Evolutionary conservation across 2,888 invertebrate genomes (phyloP).

Genomic region (Pyralis farinalis): DNA sequence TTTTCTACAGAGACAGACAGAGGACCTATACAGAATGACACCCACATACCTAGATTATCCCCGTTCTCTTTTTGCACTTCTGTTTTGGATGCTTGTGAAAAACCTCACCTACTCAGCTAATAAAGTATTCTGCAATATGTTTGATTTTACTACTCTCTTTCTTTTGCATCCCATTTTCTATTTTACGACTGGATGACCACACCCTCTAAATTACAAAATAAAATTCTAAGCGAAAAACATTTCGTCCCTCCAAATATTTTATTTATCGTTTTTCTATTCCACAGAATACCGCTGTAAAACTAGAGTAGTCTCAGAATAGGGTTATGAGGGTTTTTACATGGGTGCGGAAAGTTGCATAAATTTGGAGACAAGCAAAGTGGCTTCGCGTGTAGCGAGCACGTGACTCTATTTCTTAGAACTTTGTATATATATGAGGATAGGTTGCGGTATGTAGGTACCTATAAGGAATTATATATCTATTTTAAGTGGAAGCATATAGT

Average conservation of each 20-base stretch:
- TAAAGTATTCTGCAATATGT: neutral
- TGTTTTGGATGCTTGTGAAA: no score
- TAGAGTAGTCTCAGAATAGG: constrained; percentile 17
- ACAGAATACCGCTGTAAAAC: constrained; percentile 11
- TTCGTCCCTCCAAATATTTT: neutral
- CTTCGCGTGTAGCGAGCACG: constrained; percentile 58
- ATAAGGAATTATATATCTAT: no score
- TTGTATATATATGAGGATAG: constrained; percentile 11
- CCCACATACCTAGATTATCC: no score
- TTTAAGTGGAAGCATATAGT: no score
- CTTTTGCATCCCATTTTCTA: neutral
- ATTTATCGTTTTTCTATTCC: constrained; percentile 6
- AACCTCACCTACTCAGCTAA: no score
- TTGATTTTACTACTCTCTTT: neutral
- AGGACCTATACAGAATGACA: no score
- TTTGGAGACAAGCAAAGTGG: constrained; percentile 62
- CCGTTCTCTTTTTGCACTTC: no score
- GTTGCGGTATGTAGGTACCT: no score
- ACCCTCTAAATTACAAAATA: neutral
- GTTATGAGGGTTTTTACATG: constrained; percentile 33
- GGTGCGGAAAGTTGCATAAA: constrained; percentile 54
- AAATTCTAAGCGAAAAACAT: neutral
- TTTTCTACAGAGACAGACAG: no score
- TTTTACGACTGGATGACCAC: no score
- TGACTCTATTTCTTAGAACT: constrained; percentile 53